phyloP scores from a whole-genome alignment of 2,113 vertebrate genomes.

The Cyanocitta stelleri region DNA sequence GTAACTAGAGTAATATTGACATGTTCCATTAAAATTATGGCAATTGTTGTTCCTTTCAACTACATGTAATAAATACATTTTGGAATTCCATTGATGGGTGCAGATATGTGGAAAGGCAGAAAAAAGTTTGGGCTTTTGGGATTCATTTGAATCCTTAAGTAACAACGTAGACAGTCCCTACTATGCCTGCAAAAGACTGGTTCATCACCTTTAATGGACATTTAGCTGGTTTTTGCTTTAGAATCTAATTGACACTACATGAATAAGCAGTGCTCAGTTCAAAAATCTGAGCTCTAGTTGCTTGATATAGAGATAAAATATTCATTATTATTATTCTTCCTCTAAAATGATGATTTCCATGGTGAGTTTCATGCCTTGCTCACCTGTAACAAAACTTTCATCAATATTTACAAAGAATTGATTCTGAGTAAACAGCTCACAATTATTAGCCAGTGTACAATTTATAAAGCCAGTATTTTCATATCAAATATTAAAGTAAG shows the following conservation, averaged over 20 bases:
- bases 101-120: neutral
- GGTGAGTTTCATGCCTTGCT: neutral
- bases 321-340: neutral
- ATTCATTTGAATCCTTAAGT: neutral
- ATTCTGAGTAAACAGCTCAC: neutral
- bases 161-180: neutral
- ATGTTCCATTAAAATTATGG: neutral
- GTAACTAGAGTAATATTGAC: neutral
- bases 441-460: neutral
- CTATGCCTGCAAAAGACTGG: neutral
- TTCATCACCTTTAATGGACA: neutral
- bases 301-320: neutral
- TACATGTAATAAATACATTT: neutral
- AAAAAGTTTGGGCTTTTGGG: neutral
- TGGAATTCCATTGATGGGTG: neutral
- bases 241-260: neutral
- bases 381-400: neutral
- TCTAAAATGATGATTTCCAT: neutral
- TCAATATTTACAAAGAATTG: slow-evolving; percentile 13
- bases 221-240: neutral
- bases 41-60: neutral
- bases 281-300: neutral
- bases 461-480: neutral
- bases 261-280: neutral
- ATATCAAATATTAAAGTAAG: neutral